Base-by-base conservation (phyloP, 2,888 invertebrate genomes). In the Crocallis elinguaria region DNA sequence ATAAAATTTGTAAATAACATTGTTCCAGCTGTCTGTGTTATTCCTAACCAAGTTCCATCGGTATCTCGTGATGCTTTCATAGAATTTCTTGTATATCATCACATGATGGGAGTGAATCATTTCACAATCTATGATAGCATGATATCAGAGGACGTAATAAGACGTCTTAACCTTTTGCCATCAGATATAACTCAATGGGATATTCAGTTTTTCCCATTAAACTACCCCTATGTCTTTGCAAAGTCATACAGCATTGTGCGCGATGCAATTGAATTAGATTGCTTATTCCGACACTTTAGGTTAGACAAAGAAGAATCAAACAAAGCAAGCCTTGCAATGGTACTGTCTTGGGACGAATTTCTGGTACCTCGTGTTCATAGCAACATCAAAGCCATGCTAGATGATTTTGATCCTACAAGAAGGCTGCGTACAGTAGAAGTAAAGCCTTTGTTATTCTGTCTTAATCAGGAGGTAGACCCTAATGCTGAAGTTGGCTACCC, bases 21-120 rank as follows among this genome's bases (percentile, higher is more conserved):
- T 64, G 92, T 92, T 55, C 90, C 92, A 14, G 94, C 94, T 6
- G 71, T 94, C 32, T 95, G 95, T 79, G 92, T 95, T 4, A 87
- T 93, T 62, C 94, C 95, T 1, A 92, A 93, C 32, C 81, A 87
- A 69, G 82, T 90, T 39, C 93, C 92, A 1, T 77, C 91, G 9
- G 82, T 93, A 12, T 89, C 90, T 1, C 90, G 92, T 63, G 91
- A 92, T 66, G 83, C 92, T 9, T 92, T 95, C 59, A 88, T 94
- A 43, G 94, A 94, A 69, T 95, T 95, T 69, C 70, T 95, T 36
- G 93, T 94, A 16, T 94, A 93, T 70, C 95, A 95, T 60, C 92
- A 93, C 63, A 84, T 94, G 66, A 89, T 95, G 73, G 95, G 95
- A 1, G 88, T 95, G 1, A 90, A 93, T 64, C 92, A 93, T 59